Base-by-base conservation (phyloP, 1,140 invertebrate species). In the Lepidurus couesii region DNA sequence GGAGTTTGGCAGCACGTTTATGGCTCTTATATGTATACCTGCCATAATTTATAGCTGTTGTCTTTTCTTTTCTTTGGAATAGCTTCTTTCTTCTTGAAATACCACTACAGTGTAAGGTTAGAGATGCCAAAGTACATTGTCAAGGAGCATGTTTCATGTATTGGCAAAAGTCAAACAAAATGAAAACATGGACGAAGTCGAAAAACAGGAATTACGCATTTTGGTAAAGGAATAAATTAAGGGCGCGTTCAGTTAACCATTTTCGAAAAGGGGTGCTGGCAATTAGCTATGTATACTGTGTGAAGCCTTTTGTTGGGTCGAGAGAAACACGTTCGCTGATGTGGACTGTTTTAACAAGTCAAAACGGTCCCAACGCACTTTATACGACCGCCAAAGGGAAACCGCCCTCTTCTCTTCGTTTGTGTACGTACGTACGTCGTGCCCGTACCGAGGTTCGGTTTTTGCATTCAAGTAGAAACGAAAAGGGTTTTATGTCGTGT, bases 141-240 rank as follows among this genome's bases (percentile, higher is more conserved):
- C 34, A 34, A 34, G 34, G 34, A 34, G 2, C 34, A 34, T 34
- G 34, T 3, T 34, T 34, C 34, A 34, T 34, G 3, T 34, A 65
- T n/a, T 65, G 8, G 13, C 53, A 65, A 7, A 65, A 65, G 8
- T 13, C 53, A 7, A 21, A 21, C 7, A 1, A 16, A 21, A n/a
- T 65, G 21, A 21, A 16, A 65, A 65, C 16, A 7, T 21, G 34
- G 21, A 5, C 9, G 21, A 65, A 65, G 16, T 65, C 16, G 2
- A 65, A 65, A 65, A 65, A 65, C 53, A 65, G 53, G 53, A 65
- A 65, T 65, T 65, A 16, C 53, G 53, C 21, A 21, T 65, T 65
- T n/a, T n/a, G 13, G 16, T n/a, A 65, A 65, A 21, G 53, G 21
- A 65, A 4, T 65, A 21, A 9, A 65, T 34, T 34, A 34, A 34